Conservation (phyloP, 2,888 invertebrate genomes). For the Iselma pallidipennis region DNA sequence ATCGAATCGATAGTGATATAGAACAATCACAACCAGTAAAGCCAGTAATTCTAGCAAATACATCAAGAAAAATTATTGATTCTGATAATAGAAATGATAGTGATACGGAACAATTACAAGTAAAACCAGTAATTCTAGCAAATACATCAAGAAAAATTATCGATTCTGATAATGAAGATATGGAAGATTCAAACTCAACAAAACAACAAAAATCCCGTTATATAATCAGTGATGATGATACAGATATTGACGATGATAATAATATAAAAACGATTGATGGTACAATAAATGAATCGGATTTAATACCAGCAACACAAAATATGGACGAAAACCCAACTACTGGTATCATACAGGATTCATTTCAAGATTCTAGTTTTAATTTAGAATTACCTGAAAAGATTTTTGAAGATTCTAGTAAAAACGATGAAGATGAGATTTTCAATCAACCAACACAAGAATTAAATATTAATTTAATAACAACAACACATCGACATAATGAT, state of each 20-base stretch:
- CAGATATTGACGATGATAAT: slow-evolving; percentile 30
- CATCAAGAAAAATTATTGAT: no score
- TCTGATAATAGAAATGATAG: neutral
- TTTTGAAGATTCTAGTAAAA: neutral
- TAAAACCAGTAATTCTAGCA: slow-evolving; percentile 16
- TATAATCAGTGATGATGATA: slow-evolving; percentile 24
- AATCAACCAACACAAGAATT: slow-evolving; percentile 24
- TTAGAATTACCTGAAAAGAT: neutral
- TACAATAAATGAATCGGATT: slow-evolving; percentile 32
- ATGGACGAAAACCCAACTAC: slow-evolving; percentile 3
- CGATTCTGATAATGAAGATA: slow-evolving; percentile 24
- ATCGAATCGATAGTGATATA: neutral
- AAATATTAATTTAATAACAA: slow-evolving; percentile 3
- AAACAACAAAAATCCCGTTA: slow-evolving; percentile 15
- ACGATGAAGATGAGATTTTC: slow-evolving; percentile 21
- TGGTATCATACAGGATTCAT: neutral
- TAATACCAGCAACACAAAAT: slow-evolving; percentile 41
- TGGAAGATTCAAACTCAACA: slow-evolving; percentile 17
- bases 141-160: slow-evolving; percentile 17
- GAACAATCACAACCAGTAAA: neutral
- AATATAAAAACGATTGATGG: neutral
- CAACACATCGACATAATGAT: neutral
- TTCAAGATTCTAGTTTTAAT: neutral
- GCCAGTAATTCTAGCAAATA: neutral
- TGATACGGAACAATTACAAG: neutral